Base-by-base conservation (phyloP, 2,113 vertebrate species). In the Podarcis cretensis region DNA sequence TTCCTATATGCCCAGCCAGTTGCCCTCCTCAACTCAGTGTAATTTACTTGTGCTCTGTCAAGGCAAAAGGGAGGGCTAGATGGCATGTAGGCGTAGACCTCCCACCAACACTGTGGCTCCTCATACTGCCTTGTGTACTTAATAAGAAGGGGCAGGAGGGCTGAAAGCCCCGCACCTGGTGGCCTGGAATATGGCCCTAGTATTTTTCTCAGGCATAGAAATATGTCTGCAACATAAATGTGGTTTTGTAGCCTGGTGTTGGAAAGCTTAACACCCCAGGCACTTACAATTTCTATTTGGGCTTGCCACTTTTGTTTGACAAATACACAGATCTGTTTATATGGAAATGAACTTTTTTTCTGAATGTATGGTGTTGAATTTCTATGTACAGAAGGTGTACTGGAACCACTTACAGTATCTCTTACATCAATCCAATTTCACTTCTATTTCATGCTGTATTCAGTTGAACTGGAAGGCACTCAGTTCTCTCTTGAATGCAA, bases 291-390 rank as follows among this genome's bases (percentile, higher is more conserved):
- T 90, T 92, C 59, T 27, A 14, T 90, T 75, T 89, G 73, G 79
- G 23, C 59, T 63, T 63, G 59, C 59, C 35, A 25, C 57, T 65
- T 77, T 81, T 91, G 23, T 59, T 68, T 87, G 66, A 86, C 68
- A 85, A 91, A 94, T 93, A 85, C 89, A 93, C 92, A 93, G 87
- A 89, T 93, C 89, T 95, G 32, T 94, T 96, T 20, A 71, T 85
- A 66, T 79, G 92, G 83, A 96, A 92, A 86, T 91, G 57, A 2
- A 74, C 89, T 91, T 93, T 90, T 90, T 75, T 92, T 94, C 69
- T 88, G 89, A 93, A 93, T 89, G 73, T 91, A 94, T 89, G 87
- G 35, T 30, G 88, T 94, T 91, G 91, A 89, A 92, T 93, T 94
- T 85, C 87, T 85, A 16, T 27, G 66, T 54, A 27, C 40, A 32